phyloP scores from a whole-genome alignment of 2,888 invertebrate genomes.

The Cantharis flavilabris region DNA sequence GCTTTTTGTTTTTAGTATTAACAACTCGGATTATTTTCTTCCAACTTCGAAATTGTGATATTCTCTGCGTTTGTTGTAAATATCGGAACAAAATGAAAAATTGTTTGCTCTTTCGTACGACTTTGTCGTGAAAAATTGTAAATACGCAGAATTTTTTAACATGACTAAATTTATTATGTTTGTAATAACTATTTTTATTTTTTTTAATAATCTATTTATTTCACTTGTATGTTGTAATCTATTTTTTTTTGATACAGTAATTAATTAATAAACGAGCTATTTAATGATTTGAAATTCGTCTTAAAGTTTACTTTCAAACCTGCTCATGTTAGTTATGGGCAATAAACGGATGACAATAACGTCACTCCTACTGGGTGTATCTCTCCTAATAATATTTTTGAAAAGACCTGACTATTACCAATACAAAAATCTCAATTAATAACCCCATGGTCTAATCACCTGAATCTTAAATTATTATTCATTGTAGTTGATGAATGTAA shows the following conservation, averaged over 20 bases:
- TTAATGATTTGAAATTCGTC: background rate
- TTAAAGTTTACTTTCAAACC: background rate
- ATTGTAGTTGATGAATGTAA: no score
- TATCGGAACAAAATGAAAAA: background rate
- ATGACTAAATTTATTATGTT: background rate
- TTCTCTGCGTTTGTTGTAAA: background rate
- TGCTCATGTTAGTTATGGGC: no score
- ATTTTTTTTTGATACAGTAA: slow-evolving; percentile 33
- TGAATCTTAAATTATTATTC: no score
- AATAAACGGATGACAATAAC: no score
- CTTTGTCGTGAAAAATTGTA: background rate
- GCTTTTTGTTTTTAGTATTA: background rate
- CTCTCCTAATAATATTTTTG: no score
- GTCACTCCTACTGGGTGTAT: no score
- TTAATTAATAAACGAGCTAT: background rate
- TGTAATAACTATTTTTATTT: background rate
- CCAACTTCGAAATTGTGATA: background rate
- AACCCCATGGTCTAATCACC: no score
- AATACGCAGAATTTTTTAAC: background rate
- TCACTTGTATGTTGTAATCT: slow-evolving; percentile 26
- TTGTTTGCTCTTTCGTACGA: background rate
- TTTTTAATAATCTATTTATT: background rate
- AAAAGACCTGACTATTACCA: no score
- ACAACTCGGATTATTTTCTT: background rate
- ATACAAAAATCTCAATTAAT: no score